A percentile compares a stretch with the other conserved stretches of the same genome.
phyloP scores from a whole-genome alignment of 2,888 invertebrate genomes.

The Ichneumoninae sp. region DNA sequence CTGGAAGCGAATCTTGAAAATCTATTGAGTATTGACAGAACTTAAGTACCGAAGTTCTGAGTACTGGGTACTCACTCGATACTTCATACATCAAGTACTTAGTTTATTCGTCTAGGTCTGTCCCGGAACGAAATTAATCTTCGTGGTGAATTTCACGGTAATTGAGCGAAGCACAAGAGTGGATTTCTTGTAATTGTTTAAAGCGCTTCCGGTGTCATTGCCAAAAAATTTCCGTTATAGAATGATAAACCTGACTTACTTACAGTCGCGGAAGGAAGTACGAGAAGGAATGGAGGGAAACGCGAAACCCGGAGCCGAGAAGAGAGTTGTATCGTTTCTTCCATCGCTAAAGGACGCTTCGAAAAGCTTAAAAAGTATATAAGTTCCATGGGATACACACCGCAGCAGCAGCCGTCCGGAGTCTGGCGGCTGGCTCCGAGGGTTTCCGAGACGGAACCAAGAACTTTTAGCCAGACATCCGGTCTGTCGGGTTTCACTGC shows the following conservation, averaged over 20 bases:
- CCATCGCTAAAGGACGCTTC: constrained; percentile 24
- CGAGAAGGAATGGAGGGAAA: constrained; percentile 29
- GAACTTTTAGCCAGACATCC: constrained; percentile 67
- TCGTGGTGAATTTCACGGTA: not conserved
- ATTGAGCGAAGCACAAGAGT: not conserved
- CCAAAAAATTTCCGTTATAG: constrained; percentile 36
- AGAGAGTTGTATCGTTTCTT: constrained; percentile 43
- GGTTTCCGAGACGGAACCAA: constrained; percentile 66
- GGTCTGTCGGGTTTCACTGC: constrained; percentile 62
- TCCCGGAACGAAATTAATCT: not conserved
- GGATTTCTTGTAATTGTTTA: not conserved
- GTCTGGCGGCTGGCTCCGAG: constrained; percentile 52
- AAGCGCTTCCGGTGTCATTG: not conserved
- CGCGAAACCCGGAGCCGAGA: constrained; percentile 33
- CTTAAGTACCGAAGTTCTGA: no score
- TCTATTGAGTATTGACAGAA: no score
- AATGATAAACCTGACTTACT: constrained; percentile 51
- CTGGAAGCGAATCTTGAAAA: no score
- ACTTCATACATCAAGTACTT: no score
- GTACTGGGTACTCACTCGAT: no score
- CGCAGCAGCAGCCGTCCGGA: constrained; percentile 35
- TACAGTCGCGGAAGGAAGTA: constrained; percentile 46
- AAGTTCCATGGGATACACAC: constrained; percentile 38
- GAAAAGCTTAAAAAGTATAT: constrained; percentile 57
- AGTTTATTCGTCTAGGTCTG: no score